Conservation (phyloP, 2,888 invertebrate genomes). For the Cerceris rybyensis region DNA sequence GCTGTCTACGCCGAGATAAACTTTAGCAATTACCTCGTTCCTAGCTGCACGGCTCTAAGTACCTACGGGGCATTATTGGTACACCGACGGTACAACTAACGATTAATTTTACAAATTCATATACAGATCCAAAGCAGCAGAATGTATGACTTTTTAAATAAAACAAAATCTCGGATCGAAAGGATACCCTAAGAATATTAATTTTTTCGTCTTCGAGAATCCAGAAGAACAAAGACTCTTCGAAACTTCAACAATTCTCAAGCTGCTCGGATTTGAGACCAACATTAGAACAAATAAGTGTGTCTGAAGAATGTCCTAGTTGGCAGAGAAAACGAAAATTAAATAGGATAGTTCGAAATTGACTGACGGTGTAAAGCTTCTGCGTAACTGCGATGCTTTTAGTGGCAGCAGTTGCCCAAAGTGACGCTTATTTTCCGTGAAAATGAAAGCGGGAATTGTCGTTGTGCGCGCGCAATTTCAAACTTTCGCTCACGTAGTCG, state of each 20-base stretch:
- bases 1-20: slow-evolving; percentile 65
- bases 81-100: slow-evolving; percentile 35
- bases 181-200: not conserved
- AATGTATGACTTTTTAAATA: not conserved
- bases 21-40: slow-evolving; percentile 64
- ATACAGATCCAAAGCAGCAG: slow-evolving; percentile 2
- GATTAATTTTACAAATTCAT: slow-evolving; percentile 54
- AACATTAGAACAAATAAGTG: slow-evolving; percentile 16
- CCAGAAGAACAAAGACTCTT: not conserved
- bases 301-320: not conserved
- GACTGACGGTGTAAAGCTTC: not conserved
- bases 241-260: not conserved
- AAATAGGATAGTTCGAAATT: slow-evolving; percentile 13
- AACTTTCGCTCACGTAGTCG: not conserved
- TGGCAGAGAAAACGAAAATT: slow-evolving; percentile 17
- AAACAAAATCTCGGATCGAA: slow-evolving; percentile 15
- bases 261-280: not conserved
- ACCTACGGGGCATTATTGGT: slow-evolving; percentile 40
- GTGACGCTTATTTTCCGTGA: not conserved
- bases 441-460: not conserved
- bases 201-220: not conserved
- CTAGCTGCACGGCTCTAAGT: slow-evolving; percentile 20
- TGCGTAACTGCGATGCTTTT: not conserved
- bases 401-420: not conserved
- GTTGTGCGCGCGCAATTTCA: not conserved